phyloP scores from a whole-genome alignment of 2,113 vertebrate species.

The Aythya baeri region DNA sequence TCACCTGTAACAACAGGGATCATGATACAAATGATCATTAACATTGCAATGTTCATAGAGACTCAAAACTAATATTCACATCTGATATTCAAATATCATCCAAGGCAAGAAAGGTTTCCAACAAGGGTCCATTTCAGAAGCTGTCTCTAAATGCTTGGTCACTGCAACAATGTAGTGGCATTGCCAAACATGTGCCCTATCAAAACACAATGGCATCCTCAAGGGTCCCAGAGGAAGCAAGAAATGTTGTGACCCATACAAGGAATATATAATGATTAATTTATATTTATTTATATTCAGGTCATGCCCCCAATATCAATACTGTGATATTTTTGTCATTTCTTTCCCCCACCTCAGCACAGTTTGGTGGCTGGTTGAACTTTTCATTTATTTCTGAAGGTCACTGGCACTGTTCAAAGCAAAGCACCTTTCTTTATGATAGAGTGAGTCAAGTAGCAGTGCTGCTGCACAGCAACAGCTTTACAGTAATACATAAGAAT shows the following conservation, averaged over 20 bases:
- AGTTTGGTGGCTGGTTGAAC: background rate
- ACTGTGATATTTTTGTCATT: background rate
- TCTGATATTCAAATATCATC: background rate
- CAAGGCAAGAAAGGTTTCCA: background rate
- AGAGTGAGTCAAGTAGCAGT: background rate
- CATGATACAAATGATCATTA: background rate
- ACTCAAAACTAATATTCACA: background rate
- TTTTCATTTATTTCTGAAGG: background rate
- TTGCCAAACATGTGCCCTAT: background rate
- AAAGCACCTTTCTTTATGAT: background rate
- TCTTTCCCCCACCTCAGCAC: background rate
- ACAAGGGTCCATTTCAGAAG: background rate
- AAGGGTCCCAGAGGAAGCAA: background rate
- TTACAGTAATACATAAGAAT: background rate
- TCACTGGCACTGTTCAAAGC: background rate
- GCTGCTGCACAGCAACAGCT: background rate
- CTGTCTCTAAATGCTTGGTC: background rate
- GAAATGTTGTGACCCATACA: background rate
- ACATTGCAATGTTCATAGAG: background rate
- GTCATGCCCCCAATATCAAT: background rate
- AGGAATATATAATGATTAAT: background rate
- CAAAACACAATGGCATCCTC: background rate
- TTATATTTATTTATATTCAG: background rate
- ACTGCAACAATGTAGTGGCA: background rate
- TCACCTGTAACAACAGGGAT: background rate